Evolutionary conservation across 2,113 vertebrate genomes (phyloP), one percentile per base, ranked within the genome.

Genomic region (Xiphophorus hellerii): DNA sequence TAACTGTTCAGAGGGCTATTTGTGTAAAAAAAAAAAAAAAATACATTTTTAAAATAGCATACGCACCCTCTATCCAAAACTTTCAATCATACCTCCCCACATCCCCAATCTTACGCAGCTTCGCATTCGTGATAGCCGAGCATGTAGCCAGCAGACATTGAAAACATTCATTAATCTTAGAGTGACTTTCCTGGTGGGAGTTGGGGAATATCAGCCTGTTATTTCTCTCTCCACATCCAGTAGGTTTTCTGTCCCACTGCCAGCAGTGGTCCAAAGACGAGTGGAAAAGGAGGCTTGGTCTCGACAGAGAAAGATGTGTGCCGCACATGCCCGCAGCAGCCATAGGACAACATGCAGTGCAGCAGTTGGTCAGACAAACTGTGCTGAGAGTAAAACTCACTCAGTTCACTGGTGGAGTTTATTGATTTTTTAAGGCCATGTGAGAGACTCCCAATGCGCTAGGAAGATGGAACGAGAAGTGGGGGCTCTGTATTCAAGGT

Each of bases 131-230:
- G 87, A 92, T 81, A 73, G 66, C 68, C 62, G 29, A 87, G 71
- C 82, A 73, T 84, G 86, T 73, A 77, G 86, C 81, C 76, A 80
- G 81, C 62, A 83, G 73, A 87, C 84, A 78, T 63, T 22, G 42
- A 81, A 58, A 90, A 74, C 74, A 74, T 84, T 89, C 81, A 90
- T 90, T 92, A 86, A 92, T 90, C 90, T 90, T 88, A 74, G 67
- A 89, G 84, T 72, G 82, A 77, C 82, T 87, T 81, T 89, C 69
- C 84, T 87, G 69, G 71, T 88, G 89, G 90, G 87, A 90, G 82
- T 76, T 81, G 62, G 81, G 78, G 85, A 82, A 76, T 86, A 87
- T 87, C 71, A 69, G 85, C 80, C 81, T 80, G 89, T 90, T 89
- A 84, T 86, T 86, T 90, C 76, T 90, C 81, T 76, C 79, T 76